Conservation (phyloP, 2,888 invertebrate species). For the Rotaria sp. region DNA sequence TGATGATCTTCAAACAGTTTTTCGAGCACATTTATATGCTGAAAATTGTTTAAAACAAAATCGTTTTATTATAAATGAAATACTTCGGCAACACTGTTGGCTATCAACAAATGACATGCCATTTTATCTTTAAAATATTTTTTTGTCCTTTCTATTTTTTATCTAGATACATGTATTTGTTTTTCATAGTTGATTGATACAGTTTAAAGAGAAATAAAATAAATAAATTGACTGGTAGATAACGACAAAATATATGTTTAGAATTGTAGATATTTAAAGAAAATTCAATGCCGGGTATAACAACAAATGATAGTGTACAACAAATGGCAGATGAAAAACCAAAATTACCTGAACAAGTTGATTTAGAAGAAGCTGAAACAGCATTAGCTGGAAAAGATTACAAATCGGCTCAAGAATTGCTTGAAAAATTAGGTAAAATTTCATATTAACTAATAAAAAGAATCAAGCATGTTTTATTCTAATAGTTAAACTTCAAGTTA, state of each 20-base stretch:
- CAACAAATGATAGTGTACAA: not conserved
- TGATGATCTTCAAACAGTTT: not conserved
- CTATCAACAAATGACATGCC: constrained; percentile 8
- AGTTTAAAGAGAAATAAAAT: not conserved
- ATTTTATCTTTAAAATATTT: not conserved
- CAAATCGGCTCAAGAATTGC: not conserved
- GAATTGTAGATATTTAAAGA: not conserved
- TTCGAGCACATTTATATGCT: not conserved
- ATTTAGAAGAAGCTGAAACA: not conserved
- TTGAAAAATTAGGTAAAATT: not conserved
- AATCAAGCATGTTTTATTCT: not conserved
- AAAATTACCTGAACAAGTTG: not conserved
- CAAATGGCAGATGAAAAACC: not conserved
- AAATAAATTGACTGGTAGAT: not conserved
- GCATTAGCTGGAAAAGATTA: not conserved
- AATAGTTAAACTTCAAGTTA: constrained; percentile 43
- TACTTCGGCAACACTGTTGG: constrained; percentile 1
- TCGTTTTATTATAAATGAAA: not conserved
- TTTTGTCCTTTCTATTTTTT: not conserved
- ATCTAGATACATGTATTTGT: not conserved
- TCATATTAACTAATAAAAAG: not conserved
- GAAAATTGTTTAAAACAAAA: not conserved
- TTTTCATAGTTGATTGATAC: not conserved
- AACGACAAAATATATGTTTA: not conserved
- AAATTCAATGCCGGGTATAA: not conserved